These are phyloP conservation scores for Mormyrops boulengeri DNA, from an alignment of 2,797 vertebrate species.

Conservation along the genomic window DNA sequence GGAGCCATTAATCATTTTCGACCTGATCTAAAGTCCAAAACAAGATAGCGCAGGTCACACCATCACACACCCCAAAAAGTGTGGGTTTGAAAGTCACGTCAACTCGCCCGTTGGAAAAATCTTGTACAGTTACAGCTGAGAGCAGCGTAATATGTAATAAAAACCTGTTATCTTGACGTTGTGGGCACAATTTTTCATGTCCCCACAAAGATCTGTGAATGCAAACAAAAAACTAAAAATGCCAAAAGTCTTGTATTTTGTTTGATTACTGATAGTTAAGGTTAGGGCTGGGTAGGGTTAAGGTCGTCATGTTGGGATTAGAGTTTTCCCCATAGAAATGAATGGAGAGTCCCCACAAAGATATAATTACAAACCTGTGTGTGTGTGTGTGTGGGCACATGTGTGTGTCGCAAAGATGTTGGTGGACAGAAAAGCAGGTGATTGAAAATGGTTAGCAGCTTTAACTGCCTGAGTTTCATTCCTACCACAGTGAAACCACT, in stretches of 20 bases:
- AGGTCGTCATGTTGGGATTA: too few relatives aligned
- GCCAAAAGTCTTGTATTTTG: too few relatives aligned
- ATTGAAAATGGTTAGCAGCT: neutral
- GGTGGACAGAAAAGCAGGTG: neutral
- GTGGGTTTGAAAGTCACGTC: neutral
- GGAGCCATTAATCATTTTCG: constrained; percentile 79
- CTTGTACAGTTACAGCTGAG: neutral
- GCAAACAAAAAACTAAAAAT: too few relatives aligned
- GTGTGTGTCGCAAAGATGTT: neutral
- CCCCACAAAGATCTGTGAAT: too few relatives aligned
- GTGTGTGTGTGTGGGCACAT: neutral
- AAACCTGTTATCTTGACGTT: too few relatives aligned
- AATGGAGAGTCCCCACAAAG: too few relatives aligned
- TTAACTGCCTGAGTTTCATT: neutral
- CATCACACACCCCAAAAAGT: constrained; percentile 65
- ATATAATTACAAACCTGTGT: neutral
- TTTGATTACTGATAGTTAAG: too few relatives aligned
- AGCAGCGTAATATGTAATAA: neutral
- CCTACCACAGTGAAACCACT: neutral
- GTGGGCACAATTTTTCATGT: too few relatives aligned
- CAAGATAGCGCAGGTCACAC: constrained; percentile 52
- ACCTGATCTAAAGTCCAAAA: constrained; percentile 70
- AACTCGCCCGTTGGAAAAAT: neutral
- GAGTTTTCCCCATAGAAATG: too few relatives aligned
- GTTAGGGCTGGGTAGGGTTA: too few relatives aligned